Conservation (phyloP, 2,888 invertebrate genomes). For the Saturnia japonica region DNA sequence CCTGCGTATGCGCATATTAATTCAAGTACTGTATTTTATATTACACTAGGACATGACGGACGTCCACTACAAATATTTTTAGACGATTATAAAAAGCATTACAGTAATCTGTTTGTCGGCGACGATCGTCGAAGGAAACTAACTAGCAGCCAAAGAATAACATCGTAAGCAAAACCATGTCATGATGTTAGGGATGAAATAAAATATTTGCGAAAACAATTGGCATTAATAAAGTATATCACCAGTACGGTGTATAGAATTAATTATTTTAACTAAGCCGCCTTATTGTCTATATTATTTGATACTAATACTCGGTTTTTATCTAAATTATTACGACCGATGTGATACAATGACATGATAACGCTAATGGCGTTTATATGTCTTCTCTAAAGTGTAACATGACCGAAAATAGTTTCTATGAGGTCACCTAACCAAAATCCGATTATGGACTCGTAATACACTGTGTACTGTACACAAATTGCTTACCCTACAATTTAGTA, state of each 20-base stretch:
- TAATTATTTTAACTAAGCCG: neutral
- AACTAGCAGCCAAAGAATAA: neutral
- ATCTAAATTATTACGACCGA: conserved; percentile 3
- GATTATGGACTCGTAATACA: no score
- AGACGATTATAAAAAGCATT: neutral
- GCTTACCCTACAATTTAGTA: no score
- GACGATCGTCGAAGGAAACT: neutral
- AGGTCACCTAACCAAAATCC: neutral
- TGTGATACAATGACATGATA: neutral
- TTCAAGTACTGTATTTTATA: neutral
- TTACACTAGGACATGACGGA: neutral
- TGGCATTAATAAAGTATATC: no score
- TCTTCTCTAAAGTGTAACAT: neutral
- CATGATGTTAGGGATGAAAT: neutral
- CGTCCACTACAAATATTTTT: neutral
- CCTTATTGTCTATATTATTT: neutral
- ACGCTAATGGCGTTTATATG: neutral
- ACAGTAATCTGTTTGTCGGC: neutral
- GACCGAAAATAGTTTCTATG: neutral
- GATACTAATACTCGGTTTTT: neutral
- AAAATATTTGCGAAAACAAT: neutral
- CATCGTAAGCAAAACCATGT: neutral
- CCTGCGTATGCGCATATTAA: conserved; percentile 1
- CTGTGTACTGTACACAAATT: no score
- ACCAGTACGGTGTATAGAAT: neutral